These are phyloP conservation scores for Zaprionus ornatus DNA, from an alignment of 1,140 invertebrate genomes.

Conservation along the genomic window DNA sequence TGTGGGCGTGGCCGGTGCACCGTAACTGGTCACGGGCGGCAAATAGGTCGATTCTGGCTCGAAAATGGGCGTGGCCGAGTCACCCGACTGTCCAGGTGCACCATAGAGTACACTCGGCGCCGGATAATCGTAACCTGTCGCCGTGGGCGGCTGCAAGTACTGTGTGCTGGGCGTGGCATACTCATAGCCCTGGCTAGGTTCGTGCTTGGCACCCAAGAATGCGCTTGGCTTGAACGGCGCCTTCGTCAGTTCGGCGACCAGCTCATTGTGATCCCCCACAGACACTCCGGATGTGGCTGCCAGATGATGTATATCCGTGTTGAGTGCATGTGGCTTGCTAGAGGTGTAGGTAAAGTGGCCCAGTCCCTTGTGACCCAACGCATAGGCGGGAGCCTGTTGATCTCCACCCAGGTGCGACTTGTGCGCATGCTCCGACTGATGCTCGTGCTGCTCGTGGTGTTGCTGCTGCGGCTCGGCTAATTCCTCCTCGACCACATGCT, in stretches of 20 bases:
- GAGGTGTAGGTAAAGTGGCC: slow-evolving; percentile 74
- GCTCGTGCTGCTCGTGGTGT: slow-evolving; percentile 46
- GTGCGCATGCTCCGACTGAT: slow-evolving; percentile 27
- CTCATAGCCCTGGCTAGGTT: slow-evolving; percentile 54
- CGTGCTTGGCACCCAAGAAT: slow-evolving; percentile 73
- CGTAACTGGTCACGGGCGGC: slow-evolving; percentile 54
- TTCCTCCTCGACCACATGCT: slow-evolving; percentile 19
- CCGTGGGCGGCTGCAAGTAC: slow-evolving; percentile 56
- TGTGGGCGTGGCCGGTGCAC: slow-evolving; percentile 54
- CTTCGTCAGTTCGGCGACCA: slow-evolving; percentile 49
- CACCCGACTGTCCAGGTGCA: slow-evolving; percentile 62
- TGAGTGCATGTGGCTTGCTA: slow-evolving; percentile 69
- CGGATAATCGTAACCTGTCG: slow-evolving; percentile 67
- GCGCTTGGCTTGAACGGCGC: slow-evolving; percentile 75
- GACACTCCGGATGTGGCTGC: background rate
- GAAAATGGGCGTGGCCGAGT: slow-evolving; percentile 72
- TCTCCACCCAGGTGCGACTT: slow-evolving; percentile 12
- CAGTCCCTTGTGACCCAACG: slow-evolving; percentile 74
- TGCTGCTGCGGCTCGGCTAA: slow-evolving; percentile 17
- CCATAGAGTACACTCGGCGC: slow-evolving; percentile 57
- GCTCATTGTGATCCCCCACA: slow-evolving; percentile 31
- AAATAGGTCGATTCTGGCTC: slow-evolving; percentile 68
- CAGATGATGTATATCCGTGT: slow-evolving; percentile 55
- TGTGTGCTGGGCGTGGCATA: slow-evolving; percentile 61
- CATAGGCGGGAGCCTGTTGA: slow-evolving; percentile 63